A percentile compares a stretch with the other conserved stretches of the same genome.
Evolutionary conservation across 2,113 vertebrate genomes (phyloP).

Genomic region (Pandion haliaetus): DNA sequence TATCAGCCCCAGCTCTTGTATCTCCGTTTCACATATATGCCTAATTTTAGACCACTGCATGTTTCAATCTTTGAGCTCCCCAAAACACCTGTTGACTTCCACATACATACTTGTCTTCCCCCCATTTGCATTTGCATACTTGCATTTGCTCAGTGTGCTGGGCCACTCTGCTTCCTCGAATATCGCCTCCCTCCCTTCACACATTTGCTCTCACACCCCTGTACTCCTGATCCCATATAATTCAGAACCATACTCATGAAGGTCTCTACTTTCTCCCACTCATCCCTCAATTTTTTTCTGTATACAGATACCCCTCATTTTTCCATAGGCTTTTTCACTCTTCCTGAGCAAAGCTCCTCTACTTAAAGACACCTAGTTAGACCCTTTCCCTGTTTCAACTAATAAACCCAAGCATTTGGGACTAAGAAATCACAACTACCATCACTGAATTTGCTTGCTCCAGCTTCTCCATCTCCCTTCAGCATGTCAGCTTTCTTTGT

Average conservation of each 20-base stretch:
- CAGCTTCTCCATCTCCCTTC: not conserved
- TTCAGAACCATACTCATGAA: not conserved
- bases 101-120: not conserved
- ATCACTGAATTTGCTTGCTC: not conserved
- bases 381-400: not conserved
- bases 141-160: not conserved
- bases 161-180: not conserved
- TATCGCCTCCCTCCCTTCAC: not conserved
- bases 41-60: not conserved
- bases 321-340: not conserved
- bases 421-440: not conserved
- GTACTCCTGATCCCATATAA: not conserved
- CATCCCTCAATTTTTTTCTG: not conserved
- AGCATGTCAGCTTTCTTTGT: not conserved
- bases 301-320: not conserved
- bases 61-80: not conserved
- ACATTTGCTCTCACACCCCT: not conserved
- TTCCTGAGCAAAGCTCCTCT: not conserved
- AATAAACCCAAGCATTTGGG: not conserved
- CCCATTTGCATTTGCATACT: not conserved
- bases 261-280: not conserved
- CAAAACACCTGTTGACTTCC: not conserved
- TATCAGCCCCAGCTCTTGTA: not conserved
- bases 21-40: not conserved
- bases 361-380: not conserved